Evolutionary conservation across 2,797 vertebrate species (phyloP).

Genomic region (Mareca penelope): DNA sequence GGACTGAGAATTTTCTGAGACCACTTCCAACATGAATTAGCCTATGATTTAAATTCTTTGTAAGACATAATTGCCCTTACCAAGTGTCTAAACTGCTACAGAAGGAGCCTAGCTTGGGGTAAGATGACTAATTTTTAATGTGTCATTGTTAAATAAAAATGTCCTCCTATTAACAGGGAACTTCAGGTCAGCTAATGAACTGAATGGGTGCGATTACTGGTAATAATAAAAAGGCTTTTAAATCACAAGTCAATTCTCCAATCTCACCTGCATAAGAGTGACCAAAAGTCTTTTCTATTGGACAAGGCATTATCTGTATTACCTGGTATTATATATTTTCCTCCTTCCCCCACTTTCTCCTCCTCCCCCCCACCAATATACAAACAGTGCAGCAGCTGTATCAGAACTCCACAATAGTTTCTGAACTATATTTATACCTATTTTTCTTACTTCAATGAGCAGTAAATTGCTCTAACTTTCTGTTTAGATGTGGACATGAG

Average conservation of each 20-base stretch:
- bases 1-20: background rate
- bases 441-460: background rate
- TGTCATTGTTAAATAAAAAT: background rate
- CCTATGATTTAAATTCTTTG: background rate
- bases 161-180: background rate
- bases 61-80: background rate
- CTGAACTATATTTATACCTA: background rate
- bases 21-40: background rate
- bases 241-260: background rate
- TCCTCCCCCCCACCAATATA: background rate
- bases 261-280: background rate
- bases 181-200: rapidly evolving
- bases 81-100: background rate
- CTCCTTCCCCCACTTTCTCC: background rate
- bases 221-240: background rate
- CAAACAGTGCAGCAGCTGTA: background rate
- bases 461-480: background rate
- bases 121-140: background rate
- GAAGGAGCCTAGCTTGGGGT: background rate
- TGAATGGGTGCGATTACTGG: background rate
- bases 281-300: background rate
- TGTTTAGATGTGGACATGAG: background rate
- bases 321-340: background rate
- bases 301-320: background rate
- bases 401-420: background rate